Base-by-base conservation (phyloP, 92 coral and sea anemone species). In the Parazoanthus darwini region DNA sequence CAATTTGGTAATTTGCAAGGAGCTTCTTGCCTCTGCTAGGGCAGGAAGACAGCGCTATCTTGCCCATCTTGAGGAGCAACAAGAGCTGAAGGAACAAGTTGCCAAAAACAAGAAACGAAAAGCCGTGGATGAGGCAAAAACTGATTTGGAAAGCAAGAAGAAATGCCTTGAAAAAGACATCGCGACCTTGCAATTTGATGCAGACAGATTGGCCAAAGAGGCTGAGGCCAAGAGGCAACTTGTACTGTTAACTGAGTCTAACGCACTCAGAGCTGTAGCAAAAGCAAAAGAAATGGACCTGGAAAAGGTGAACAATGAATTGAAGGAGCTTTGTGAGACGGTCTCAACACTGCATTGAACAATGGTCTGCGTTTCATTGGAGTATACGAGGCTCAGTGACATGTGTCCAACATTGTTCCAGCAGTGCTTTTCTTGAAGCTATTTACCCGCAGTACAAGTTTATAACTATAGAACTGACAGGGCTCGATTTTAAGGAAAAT, bases 141-240 rank as follows among this genome's bases (percentile, higher is more conserved):
- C 85, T 77, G 85, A 87, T 75, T 65, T 87, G 50, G 85, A 87
- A 82, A 65, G 73, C 63, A 87, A 87, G 89, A 66, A 79, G 75
- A 87, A 79, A 74, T 26, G 77, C 77, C 89, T 87, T 73, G 72
- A 65, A 66, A 76, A 46, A 74, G 89, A 86, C 15, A 86, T 86
- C 39, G 46, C 74, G 68, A 77, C 80, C 89, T 74, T 86, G 73
- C 89, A 86, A 74, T 79, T 74, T 86, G 89, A 86, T 86, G 89
- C 82, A 86, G 63, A 86, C 77, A 80, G 67, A 88, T 84, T n/a
- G n/a, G n/a, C n/a, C n/a, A n/a, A n/a, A n/a, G n/a, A n/a, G n/a
- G n/a, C n/a, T n/a, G n/a, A n/a, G 82, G 56, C 67, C 38, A 79
- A 79, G 67, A 79, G 54, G 38, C 82, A 79, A 66, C 82, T 79